Percentiles rank a stretch among this genome's conserved stretches.
Evolutionary conservation across 2,888 invertebrate genomes (phyloP).

Genomic region (Polia nebulosa): DNA sequence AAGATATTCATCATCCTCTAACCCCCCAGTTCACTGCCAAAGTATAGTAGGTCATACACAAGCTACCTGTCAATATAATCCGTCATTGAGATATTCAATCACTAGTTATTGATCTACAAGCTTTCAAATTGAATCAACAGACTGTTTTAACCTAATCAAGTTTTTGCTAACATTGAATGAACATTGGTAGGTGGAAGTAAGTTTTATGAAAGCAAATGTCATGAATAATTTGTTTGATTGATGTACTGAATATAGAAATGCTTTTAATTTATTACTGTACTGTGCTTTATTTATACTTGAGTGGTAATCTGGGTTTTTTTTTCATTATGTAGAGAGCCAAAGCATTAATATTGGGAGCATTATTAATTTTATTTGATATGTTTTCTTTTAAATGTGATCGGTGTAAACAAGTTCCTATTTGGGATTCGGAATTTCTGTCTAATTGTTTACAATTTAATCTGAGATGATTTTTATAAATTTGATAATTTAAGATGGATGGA

Average conservation of each 20-base stretch:
- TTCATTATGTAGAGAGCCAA: background rate
- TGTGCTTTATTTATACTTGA: conserved; percentile 30
- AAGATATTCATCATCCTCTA: conserved; percentile 11
- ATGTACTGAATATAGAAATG: conserved; percentile 23
- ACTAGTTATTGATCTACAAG: conserved; percentile 43
- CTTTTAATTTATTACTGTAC: conserved; percentile 15
- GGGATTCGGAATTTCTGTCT: background rate
- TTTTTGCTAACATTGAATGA: conserved; percentile 53
- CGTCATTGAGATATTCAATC: conserved; percentile 51
- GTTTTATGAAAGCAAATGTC: conserved; percentile 59
- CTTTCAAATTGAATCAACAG: conserved; percentile 59
- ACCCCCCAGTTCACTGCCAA: conserved; percentile 6
- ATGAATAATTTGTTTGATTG: conserved; percentile 49
- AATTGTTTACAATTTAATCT: too few species aligned
- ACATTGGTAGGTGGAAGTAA: conserved; percentile 48
- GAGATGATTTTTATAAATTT: too few species aligned
- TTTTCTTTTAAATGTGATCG: background rate
- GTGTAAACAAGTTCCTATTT: background rate
- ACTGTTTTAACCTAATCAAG: conserved; percentile 47
- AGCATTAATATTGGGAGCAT: background rate
- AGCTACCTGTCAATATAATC: conserved; percentile 43
- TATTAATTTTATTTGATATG: background rate
- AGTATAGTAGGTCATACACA: conserved; percentile 42
- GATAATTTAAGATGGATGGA: too few species aligned
- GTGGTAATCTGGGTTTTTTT: conserved; percentile 5